phyloP scores from a whole-genome alignment of 2,113 vertebrate species.

The Chelonoidis abingdonii region DNA sequence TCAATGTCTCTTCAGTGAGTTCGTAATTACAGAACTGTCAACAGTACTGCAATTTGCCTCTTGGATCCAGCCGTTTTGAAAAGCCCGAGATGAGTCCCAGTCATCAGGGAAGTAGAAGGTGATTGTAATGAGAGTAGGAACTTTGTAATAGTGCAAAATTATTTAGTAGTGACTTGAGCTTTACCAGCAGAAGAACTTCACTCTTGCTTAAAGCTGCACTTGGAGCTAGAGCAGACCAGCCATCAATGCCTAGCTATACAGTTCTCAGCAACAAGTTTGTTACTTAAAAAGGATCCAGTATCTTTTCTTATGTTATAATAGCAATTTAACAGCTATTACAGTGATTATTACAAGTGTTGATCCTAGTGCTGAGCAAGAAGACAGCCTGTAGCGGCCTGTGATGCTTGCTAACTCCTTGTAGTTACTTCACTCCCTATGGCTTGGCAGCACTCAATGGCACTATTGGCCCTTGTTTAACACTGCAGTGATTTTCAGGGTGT shows the following conservation, averaged over 20 bases:
- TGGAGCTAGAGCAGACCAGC: neutral
- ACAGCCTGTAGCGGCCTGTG: neutral
- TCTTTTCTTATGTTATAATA: neutral
- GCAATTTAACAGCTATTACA: neutral
- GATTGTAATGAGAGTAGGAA: neutral
- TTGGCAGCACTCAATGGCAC: neutral
- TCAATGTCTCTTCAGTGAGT: rapidly evolving
- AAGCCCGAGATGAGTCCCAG: neutral
- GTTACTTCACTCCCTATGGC: neutral
- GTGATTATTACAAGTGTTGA: neutral
- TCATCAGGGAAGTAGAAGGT: rapidly evolving
- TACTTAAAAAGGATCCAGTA: neutral
- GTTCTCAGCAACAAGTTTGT: neutral
- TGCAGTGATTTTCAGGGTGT: neutral
- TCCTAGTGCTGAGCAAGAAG: neutral
- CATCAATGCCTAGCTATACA: neutral
- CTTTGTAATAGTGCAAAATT: neutral
- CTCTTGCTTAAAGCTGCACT: neutral
- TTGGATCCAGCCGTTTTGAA: rapidly evolving
- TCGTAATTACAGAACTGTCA: rapidly evolving
- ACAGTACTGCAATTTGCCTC: neutral
- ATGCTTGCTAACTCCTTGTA: neutral
- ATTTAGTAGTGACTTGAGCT: neutral
- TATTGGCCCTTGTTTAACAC: neutral
- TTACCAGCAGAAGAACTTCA: neutral